phyloP scores from a whole-genome alignment of 1,140 invertebrate genomes.

The Maniola jurtina region DNA sequence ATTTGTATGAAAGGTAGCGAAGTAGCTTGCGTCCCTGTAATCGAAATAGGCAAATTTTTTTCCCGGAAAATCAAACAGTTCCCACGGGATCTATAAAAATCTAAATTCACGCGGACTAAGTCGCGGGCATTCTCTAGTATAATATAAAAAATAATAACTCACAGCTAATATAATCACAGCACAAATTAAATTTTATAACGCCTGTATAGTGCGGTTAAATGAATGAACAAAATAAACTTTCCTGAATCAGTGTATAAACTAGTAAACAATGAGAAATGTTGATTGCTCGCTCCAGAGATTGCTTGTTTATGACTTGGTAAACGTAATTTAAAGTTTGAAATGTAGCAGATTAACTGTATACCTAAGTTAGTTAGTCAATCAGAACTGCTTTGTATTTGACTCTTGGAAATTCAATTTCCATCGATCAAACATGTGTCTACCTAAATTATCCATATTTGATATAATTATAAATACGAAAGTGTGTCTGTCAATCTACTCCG shows the following conservation, averaged over 20 bases:
- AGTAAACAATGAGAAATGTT: slow-evolving; percentile 31
- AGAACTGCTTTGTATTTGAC: slow-evolving; percentile 35
- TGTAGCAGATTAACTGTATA: slow-evolving; percentile 26
- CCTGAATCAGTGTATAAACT: slow-evolving; percentile 32
- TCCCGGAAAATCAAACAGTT: no score
- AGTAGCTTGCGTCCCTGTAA: no score
- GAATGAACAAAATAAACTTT: slow-evolving; percentile 17
- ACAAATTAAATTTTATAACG: neutral
- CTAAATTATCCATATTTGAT: slow-evolving; percentile 16
- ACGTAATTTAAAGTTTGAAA: slow-evolving; percentile 33
- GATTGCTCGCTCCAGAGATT: slow-evolving; percentile 32
- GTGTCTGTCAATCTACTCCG: no score
- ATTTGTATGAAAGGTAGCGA: no score
- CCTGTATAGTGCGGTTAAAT: no score
- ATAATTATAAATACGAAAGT: no score
- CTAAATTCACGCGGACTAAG: no score
- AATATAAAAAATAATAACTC: no score
- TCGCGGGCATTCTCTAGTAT: no score
- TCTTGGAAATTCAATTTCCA: slow-evolving; percentile 45
- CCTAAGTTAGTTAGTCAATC: slow-evolving; percentile 28
- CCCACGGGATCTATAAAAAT: no score
- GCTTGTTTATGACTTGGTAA: slow-evolving; percentile 30
- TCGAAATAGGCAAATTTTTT: no score
- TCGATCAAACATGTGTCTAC: slow-evolving; percentile 29
- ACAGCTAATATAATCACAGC: neutral